Conservation (phyloP, 1,140 invertebrate genomes). For the Trichogramma pretiosum region DNA sequence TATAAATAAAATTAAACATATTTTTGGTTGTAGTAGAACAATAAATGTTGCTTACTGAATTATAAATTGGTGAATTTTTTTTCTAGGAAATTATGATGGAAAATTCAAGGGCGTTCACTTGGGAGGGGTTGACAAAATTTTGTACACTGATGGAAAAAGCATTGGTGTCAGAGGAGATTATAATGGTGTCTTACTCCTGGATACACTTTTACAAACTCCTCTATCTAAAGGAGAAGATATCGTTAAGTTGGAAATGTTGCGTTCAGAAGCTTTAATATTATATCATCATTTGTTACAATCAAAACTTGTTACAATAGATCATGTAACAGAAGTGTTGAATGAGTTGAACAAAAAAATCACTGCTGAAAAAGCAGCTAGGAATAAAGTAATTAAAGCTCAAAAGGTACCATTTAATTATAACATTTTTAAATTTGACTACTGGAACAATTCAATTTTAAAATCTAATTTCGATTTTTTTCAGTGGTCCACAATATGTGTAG, state of each 20-base stretch:
- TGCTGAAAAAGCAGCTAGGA: slow-evolving; percentile 57
- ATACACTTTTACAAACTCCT: slow-evolving; percentile 77
- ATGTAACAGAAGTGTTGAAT: slow-evolving; percentile 64
- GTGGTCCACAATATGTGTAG: slow-evolving; percentile 85
- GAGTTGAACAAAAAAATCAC: slow-evolving; percentile 69
- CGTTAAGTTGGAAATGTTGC: slow-evolving; percentile 72
- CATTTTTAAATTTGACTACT: slow-evolving; percentile 2
- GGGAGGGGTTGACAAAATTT: slow-evolving; percentile 66
- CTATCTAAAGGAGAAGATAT: slow-evolving; percentile 62
- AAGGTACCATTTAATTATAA: slow-evolving; percentile 49
- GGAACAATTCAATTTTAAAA: neutral
- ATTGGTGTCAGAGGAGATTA: slow-evolving; percentile 79
- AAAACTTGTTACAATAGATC: slow-evolving; percentile 64
- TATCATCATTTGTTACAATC: slow-evolving; percentile 66
- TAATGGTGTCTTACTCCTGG: slow-evolving; percentile 78
- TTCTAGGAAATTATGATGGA: slow-evolving; percentile 47
- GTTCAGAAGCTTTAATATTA: slow-evolving; percentile 78
- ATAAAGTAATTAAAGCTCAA: slow-evolving; percentile 77
- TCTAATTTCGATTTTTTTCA: slow-evolving; percentile 40
- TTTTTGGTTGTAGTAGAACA: too few species aligned
- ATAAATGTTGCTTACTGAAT: too few species aligned
- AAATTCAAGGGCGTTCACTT: slow-evolving; percentile 63
- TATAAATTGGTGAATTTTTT: slow-evolving; percentile 13
- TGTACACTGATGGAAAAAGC: slow-evolving; percentile 70
- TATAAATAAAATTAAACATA: too few species aligned